Conservation (phyloP, 2,888 invertebrate genomes). For the Temnothorax ravouxi region DNA sequence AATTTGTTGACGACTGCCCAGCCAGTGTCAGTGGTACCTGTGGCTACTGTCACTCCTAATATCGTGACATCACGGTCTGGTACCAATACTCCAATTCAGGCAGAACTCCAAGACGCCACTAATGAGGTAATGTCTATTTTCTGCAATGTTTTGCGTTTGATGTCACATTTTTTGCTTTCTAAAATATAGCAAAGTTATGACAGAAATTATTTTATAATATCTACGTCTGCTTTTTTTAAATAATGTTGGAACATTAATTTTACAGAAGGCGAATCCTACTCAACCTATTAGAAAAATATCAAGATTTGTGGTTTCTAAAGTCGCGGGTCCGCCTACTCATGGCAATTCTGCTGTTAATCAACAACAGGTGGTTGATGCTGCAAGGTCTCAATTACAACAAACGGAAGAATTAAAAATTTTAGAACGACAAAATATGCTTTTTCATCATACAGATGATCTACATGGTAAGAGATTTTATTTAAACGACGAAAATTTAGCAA, state of each 20-base stretch:
- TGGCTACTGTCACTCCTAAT: conserved; percentile 79
- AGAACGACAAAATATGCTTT: conserved; percentile 61
- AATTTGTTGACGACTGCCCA: conserved; percentile 77
- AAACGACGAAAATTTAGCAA: background rate
- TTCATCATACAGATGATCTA: conserved; percentile 75
- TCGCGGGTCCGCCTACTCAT: conserved; percentile 82
- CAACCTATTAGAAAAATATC: conserved; percentile 91
- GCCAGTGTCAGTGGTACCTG: conserved; percentile 73
- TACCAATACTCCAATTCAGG: conserved; percentile 77
- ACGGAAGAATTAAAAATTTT: conserved; percentile 69
- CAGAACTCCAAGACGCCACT: conserved; percentile 78
- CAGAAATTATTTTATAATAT: conserved; percentile 16
- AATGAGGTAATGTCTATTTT: conserved; percentile 71
- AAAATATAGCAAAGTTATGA: background rate
- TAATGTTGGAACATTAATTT: conserved; percentile 27
- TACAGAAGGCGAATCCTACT: conserved; percentile 68
- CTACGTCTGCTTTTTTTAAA: background rate
- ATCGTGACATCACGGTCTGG: conserved; percentile 78
- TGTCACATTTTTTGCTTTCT: background rate
- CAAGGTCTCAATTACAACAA: conserved; percentile 63
- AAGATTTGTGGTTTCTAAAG: conserved; percentile 90
- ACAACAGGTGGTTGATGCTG: conserved; percentile 63
- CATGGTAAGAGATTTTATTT: conserved; percentile 70
- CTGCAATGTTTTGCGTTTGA: background rate
- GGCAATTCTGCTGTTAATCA: conserved; percentile 68